phyloP scores from a whole-genome alignment of 2,113 vertebrate genomes.

The Xerus inauris region DNA sequence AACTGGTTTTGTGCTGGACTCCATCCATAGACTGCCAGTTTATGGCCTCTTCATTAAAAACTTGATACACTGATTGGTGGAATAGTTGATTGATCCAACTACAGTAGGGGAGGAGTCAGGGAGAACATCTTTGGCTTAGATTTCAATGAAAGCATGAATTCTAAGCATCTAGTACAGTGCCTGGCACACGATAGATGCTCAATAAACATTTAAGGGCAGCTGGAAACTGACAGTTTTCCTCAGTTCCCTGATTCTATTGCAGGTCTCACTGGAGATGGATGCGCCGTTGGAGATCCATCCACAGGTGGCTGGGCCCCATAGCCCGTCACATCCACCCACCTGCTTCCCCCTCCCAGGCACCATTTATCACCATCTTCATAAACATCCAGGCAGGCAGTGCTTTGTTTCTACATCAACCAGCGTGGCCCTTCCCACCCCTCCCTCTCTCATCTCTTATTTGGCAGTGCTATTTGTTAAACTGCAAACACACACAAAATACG shows the following conservation, averaged over 20 bases:
- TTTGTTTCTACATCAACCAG: conserved; percentile 51
- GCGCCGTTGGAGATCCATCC: not conserved
- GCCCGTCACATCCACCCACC: not conserved
- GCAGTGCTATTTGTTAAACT: conserved; percentile 21
- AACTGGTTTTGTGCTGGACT: not conserved
- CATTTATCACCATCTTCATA: not conserved
- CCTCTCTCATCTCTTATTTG: not conserved
- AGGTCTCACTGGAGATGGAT: not conserved
- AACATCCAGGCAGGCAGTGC: not conserved
- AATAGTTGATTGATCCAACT: not conserved
- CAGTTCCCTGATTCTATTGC: not conserved
- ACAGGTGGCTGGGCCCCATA: not conserved
- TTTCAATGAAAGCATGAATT: not conserved
- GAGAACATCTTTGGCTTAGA: not conserved
- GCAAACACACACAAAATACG: not conserved
- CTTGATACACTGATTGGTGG: not conserved
- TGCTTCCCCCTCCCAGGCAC: not conserved
- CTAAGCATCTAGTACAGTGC: not conserved
- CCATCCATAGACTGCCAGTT: not conserved
- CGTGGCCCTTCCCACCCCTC: not conserved
- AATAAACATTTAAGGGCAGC: not conserved
- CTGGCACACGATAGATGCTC: not conserved
- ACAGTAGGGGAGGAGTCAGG: not conserved
- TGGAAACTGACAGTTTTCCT: not conserved
- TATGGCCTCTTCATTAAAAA: not conserved